phyloP scores from a whole-genome alignment of 2,888 invertebrate species.

The Leucoptera coffeella region DNA sequence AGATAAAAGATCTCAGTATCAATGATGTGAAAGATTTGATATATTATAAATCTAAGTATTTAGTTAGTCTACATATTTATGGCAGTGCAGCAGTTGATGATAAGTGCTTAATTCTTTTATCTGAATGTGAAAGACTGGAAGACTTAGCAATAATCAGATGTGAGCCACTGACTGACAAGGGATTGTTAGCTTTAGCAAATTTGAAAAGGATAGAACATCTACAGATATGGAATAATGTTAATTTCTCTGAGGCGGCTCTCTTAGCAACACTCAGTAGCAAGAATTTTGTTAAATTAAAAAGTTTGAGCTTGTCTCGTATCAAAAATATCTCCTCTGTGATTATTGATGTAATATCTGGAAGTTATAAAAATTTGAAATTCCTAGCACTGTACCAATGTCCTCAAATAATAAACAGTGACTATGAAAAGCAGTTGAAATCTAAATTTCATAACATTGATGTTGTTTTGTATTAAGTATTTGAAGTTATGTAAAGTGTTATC shows the following conservation, averaged over 20 bases:
- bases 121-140: slow-evolving; percentile 21
- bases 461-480: slow-evolving; percentile 10
- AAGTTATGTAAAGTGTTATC: background rate
- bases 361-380: slow-evolving; percentile 32
- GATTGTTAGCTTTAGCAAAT: slow-evolving; percentile 17
- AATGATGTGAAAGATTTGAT: slow-evolving; percentile 25
- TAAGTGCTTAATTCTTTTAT: slow-evolving; percentile 19
- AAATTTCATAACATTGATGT: slow-evolving; percentile 39
- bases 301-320: slow-evolving; percentile 35
- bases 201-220: slow-evolving; percentile 21
- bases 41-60: slow-evolving; percentile 16
- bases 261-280: slow-evolving; percentile 20
- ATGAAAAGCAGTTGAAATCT: slow-evolving; percentile 30
- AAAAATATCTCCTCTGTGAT: slow-evolving; percentile 26
- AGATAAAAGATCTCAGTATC: slow-evolving; percentile 24
- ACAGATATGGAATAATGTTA: slow-evolving; percentile 37
- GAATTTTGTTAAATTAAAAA: slow-evolving; percentile 18
- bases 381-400: slow-evolving; percentile 39
- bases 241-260: slow-evolving; percentile 25
- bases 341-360: slow-evolving; percentile 32
- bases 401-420: slow-evolving; percentile 26
- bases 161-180: slow-evolving; percentile 29
- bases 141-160: slow-evolving; percentile 35
- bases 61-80: slow-evolving; percentile 27
- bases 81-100: slow-evolving; percentile 31